phyloP scores from a whole-genome alignment of 2,888 invertebrate genomes.

The Drosophila atripex region DNA sequence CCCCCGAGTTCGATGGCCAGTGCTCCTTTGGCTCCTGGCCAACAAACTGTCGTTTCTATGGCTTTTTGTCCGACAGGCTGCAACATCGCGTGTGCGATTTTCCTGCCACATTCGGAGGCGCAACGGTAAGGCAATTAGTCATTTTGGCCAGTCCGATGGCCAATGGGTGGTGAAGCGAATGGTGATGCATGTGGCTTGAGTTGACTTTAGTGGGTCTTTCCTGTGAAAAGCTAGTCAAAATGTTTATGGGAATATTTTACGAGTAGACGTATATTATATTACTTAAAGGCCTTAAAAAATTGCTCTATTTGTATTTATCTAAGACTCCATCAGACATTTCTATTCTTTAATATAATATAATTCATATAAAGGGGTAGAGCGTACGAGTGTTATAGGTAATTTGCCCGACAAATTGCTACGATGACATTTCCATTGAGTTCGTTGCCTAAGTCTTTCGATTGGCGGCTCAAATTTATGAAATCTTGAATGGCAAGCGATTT shows the following conservation, averaged over 20 bases:
- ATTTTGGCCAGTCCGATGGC: conserved; percentile 18
- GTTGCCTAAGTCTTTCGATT: conserved; percentile 69
- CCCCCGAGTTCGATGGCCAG: conserved; percentile 6
- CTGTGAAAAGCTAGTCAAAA: not conserved
- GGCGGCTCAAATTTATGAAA: conserved; percentile 60
- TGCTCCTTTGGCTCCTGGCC: conserved; percentile 21
- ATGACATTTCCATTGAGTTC: conserved; percentile 52
- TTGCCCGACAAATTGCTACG: conserved; percentile 48
- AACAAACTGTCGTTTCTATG: conserved; percentile 42
- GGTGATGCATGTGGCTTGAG: conserved; percentile 8
- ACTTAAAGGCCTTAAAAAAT: not conserved
- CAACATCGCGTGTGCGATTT: conserved; percentile 27
- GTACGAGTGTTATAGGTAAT: conserved; percentile 10
- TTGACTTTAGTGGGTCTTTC: not conserved
- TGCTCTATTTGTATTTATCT: not conserved
- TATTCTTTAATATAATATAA: not conserved
- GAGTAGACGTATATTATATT: not conserved
- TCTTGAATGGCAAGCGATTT: conserved; percentile 61
- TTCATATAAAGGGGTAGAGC: not conserved
- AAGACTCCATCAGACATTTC: not conserved
- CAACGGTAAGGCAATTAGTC: conserved; percentile 46
- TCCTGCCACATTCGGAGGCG: conserved; percentile 12
- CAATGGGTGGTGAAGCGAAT: conserved; percentile 8
- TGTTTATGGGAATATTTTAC: not conserved
- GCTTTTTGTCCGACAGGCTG: conserved; percentile 24